Conservation (phyloP, 2,797 vertebrate species). For the Galaxias olidus region DNA sequence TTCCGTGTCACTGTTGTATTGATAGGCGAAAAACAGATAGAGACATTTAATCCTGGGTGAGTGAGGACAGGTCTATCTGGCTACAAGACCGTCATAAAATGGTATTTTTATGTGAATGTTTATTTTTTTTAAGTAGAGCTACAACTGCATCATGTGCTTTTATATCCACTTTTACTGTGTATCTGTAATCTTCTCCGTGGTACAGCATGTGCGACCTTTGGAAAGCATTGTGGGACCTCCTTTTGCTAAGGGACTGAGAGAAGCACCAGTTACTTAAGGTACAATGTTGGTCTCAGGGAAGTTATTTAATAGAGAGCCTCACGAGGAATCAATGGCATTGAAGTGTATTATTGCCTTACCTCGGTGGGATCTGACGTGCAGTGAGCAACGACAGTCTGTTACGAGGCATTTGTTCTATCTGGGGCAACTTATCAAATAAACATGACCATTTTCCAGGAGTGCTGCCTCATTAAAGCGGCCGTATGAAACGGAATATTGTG, state of each 20-base stretch:
- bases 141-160: too few species aligned
- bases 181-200: neutral
- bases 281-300: slow-evolving; percentile 46
- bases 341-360: slow-evolving; percentile 47
- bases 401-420: slow-evolving; percentile 42
- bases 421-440: slow-evolving; percentile 41
- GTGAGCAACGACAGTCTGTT: slow-evolving; percentile 37
- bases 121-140: too few species aligned
- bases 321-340: slow-evolving; percentile 46
- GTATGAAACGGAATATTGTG: slow-evolving; percentile 58
- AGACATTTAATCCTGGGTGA: neutral
- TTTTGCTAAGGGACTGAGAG: slow-evolving; percentile 55
- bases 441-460: slow-evolving; percentile 25
- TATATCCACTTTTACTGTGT: neutral
- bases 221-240: slow-evolving; percentile 19
- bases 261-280: slow-evolving; percentile 60
- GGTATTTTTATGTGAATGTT: too few species aligned
- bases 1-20: slow-evolving; percentile 21
- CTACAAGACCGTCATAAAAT: too few species aligned
- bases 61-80: too few species aligned
- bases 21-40: neutral
- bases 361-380: slow-evolving; percentile 8
- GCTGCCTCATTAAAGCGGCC: slow-evolving; percentile 54
- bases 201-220: slow-evolving; percentile 15
- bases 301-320: slow-evolving; percentile 59